A percentile compares a stretch with the other conserved stretches of the same genome.
Conservation (phyloP, 1,140 invertebrate species). For the Anoplophora glabripennis region DNA sequence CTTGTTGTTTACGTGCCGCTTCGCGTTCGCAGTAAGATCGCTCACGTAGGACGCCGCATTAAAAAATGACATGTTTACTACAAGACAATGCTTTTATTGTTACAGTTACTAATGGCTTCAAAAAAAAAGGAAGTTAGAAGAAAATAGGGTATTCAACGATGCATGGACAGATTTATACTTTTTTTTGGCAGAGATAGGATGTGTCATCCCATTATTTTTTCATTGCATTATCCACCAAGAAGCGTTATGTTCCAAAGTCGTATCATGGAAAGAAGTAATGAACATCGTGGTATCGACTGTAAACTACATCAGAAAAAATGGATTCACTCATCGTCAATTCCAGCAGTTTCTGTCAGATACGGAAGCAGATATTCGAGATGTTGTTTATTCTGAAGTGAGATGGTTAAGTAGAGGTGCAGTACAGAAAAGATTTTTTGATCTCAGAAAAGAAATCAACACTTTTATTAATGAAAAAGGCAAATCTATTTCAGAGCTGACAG, state of each 20-base stretch:
- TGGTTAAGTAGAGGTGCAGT: conserved; percentile 22
- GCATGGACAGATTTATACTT: no score
- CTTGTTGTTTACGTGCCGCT: no score
- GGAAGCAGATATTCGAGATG: conserved; percentile 8
- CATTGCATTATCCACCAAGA: conserved; percentile 25
- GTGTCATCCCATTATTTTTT: conserved; percentile 10
- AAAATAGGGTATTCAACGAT: no score
- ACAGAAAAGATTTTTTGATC: conserved; percentile 22
- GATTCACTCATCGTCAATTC: conserved; percentile 20
- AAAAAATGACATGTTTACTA: no score
- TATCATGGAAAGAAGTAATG: conserved; percentile 10
- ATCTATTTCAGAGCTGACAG: conserved; percentile 1
- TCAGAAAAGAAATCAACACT: conserved; percentile 16
- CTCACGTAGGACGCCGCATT: no score
- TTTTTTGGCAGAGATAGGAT: no score
- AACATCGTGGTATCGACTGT: conserved; percentile 11
- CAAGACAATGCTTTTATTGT: no score
- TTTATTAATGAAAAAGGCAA: conserved; percentile 21
- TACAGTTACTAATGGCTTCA: no score
- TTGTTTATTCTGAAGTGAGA: conserved; percentile 18
- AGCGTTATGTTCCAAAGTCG: conserved; percentile 7
- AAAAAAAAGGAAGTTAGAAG: no score
- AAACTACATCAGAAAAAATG: conserved; percentile 18
- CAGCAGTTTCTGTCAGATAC: conserved; percentile 15
- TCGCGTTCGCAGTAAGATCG: no score